phyloP scores from a whole-genome alignment of 64 coral and sea anemone species.

The Dendronephthya gigantea region DNA sequence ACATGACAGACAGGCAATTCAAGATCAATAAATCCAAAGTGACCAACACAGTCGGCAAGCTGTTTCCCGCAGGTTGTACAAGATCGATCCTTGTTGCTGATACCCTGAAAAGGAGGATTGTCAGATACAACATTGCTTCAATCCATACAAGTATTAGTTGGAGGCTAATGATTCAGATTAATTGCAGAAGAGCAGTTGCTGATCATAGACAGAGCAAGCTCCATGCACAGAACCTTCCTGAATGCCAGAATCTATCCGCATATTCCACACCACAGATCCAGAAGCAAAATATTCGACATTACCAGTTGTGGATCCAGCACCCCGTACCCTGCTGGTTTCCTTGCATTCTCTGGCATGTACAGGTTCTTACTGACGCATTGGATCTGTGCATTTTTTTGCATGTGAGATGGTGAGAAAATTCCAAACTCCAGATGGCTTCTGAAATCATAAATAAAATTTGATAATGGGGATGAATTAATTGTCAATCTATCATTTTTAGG shows the following conservation, averaged over 20 bases:
- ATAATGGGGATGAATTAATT: too few species aligned
- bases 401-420: slow-evolving; percentile 68
- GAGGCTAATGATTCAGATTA: too few species aligned
- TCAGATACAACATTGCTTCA: too few species aligned
- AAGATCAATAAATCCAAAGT: slow-evolving; percentile 86
- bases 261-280: not conserved
- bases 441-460: slow-evolving; percentile 3
- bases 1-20: slow-evolving; percentile 85
- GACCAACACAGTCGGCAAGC: slow-evolving; percentile 94
- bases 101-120: slow-evolving; percentile 41
- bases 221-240: not conserved
- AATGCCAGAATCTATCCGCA: not conserved
- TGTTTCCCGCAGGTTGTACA: slow-evolving; percentile 84
- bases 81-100: slow-evolving; percentile 58
- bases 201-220: too few species aligned
- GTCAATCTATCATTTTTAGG: too few species aligned
- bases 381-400: slow-evolving; percentile 76
- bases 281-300: not conserved
- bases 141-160: too few species aligned
- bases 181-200: too few species aligned
- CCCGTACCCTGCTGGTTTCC: slow-evolving; percentile 73
- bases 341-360: slow-evolving; percentile 65
- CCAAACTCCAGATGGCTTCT: slow-evolving; percentile 99
- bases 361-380: slow-evolving; percentile 96
- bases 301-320: slow-evolving; percentile 93